Conservation (phyloP, 2,888 invertebrate species). For the Euclidia mi region DNA sequence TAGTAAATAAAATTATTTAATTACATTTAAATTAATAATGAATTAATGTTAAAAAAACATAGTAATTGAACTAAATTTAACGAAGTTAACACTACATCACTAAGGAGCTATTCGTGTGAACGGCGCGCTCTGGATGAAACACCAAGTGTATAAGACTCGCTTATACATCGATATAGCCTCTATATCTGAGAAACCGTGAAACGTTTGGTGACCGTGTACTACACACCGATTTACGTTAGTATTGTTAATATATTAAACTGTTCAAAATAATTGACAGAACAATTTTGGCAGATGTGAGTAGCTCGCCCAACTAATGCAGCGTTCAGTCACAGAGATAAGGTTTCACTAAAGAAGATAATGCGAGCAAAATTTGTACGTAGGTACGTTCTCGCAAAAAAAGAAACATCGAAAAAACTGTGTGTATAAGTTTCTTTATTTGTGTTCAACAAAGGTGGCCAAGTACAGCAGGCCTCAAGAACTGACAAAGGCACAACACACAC, state of each 20-base stretch:
- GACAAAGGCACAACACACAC: no score
- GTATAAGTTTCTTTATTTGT: no score
- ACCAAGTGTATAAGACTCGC: constrained; percentile 35
- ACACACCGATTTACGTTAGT: constrained; percentile 26
- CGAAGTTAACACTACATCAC: constrained; percentile 52
- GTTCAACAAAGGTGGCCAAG: no score
- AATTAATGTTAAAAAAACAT: constrained; percentile 48
- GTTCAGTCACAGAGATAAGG: no score
- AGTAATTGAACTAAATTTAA: constrained; percentile 54
- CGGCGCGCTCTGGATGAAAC: constrained; percentile 36
- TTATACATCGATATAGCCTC: constrained; percentile 50
- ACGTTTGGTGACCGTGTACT: constrained; percentile 25
- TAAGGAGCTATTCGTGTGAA: constrained; percentile 50
- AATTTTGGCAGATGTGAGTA: constrained; percentile 49
- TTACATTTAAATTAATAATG: constrained; percentile 48
- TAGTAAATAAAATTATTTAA: constrained; percentile 37
- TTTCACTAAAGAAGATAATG: no score
- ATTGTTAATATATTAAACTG: constrained; percentile 17
- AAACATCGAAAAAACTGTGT: no score
- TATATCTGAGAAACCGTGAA: constrained; percentile 30
- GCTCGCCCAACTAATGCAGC: constrained; percentile 16
- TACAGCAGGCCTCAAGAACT: no score
- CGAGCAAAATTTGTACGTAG: no score
- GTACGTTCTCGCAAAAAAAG: no score
- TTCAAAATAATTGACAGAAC: constrained; percentile 38